Evolutionary conservation across 2,888 invertebrate genomes (phyloP).

Genomic region (Pyrochroa serraticornis): DNA sequence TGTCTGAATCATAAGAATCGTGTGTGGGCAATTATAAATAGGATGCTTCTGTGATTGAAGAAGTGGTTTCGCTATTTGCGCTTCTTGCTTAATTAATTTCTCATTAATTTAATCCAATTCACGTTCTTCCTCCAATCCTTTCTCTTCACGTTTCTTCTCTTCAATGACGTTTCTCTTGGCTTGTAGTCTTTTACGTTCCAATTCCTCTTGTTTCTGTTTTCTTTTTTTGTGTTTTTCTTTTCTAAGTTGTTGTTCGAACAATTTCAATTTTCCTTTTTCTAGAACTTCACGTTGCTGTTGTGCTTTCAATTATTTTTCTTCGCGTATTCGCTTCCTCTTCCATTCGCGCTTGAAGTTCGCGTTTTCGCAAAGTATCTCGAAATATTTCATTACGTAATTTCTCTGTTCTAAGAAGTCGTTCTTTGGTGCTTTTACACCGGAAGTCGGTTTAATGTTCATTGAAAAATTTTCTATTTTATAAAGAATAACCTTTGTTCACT

Average conservation of each 20-base stretch:
- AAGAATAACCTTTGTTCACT: constrained; percentile 4
- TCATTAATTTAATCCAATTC: constrained; percentile 46
- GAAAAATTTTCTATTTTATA: constrained; percentile 12
- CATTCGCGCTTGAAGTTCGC: constrained; percentile 64
- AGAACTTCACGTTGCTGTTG: constrained; percentile 59
- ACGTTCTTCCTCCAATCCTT: constrained; percentile 46
- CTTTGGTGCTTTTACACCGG: constrained; percentile 45
- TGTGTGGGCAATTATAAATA: constrained; percentile 58
- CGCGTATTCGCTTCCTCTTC: constrained; percentile 61
- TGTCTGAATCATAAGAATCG: constrained; percentile 65
- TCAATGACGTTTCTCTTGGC: constrained; percentile 60
- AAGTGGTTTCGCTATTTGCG: constrained; percentile 45
- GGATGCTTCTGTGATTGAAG: constrained; percentile 36
- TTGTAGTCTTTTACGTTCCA: constrained; percentile 57
- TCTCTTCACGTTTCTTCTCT: constrained; percentile 39
- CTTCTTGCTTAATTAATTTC: constrained; percentile 24
- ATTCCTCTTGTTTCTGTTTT: constrained; percentile 57
- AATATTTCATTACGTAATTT: constrained; percentile 39
- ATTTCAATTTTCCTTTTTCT: constrained; percentile 59
- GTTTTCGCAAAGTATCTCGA: constrained; percentile 58
- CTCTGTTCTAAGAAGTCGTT: constrained; percentile 46
- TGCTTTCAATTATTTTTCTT: constrained; percentile 57
- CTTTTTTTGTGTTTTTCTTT: constrained; percentile 55
- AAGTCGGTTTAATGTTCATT: constrained; percentile 36
- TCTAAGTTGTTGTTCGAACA: constrained; percentile 59